Evolutionary conservation across 2,888 invertebrate species (phyloP).

Genomic region (Drosophila neonasuta): DNA sequence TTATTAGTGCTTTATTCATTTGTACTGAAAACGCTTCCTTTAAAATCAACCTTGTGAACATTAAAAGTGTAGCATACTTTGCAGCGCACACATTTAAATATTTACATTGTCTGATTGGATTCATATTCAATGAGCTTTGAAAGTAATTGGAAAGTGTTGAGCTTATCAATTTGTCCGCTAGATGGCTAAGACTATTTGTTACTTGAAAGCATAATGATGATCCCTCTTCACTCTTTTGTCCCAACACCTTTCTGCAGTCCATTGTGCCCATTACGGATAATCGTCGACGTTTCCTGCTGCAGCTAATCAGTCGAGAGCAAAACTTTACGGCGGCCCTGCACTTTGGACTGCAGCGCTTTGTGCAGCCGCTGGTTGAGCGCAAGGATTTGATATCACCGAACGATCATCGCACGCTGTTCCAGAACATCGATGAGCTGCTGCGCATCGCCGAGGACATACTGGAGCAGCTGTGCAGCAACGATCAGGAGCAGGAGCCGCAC

Average conservation of each 20-base stretch:
- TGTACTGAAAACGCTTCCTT: too few species aligned
- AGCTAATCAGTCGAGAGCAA: slow-evolving; percentile 89
- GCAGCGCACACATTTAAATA: neutral
- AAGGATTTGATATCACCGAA: slow-evolving; percentile 89
- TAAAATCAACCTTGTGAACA: too few species aligned
- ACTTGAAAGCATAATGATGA: neutral
- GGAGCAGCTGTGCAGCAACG: slow-evolving; percentile 87
- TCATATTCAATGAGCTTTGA: neutral
- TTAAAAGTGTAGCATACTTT: neutral
- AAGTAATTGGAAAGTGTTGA: neutral
- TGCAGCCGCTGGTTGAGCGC: slow-evolving; percentile 88
- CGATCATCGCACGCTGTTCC: slow-evolving; percentile 91
- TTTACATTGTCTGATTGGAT: neutral
- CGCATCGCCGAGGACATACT: slow-evolving; percentile 91
- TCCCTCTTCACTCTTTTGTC: neutral
- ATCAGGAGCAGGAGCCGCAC: slow-evolving; percentile 86
- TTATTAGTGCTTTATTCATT: too few species aligned
- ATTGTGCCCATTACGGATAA: slow-evolving; percentile 83
- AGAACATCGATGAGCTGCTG: slow-evolving; percentile 91
- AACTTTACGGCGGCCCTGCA: slow-evolving; percentile 90
- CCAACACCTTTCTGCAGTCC: slow-evolving; percentile 73
- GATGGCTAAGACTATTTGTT: too few species aligned
- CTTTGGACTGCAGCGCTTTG: slow-evolving; percentile 90
- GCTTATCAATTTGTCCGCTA: too few species aligned
- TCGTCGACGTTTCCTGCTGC: slow-evolving; percentile 88